phyloP scores from a whole-genome alignment of 2,797 vertebrate species.

The Hephaestus fuliginosus region DNA sequence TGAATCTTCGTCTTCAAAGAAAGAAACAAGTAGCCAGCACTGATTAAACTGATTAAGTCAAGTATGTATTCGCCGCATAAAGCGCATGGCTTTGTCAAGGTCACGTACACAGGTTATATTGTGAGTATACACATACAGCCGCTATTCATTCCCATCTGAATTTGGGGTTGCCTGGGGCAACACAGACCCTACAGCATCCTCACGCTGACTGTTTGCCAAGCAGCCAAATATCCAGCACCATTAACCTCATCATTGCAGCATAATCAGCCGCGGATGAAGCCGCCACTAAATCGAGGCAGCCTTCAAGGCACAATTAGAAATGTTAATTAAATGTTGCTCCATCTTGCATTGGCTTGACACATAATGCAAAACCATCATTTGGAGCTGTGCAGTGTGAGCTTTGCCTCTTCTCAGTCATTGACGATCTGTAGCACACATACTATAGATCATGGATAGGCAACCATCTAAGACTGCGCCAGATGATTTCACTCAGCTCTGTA shows the following conservation, averaged over 20 bases:
- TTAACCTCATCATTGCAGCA: constrained; percentile 77
- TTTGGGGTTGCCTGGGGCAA: constrained; percentile 66
- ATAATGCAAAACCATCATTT: constrained; percentile 54
- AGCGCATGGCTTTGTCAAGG: constrained; percentile 37
- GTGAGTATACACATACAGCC: constrained; percentile 20
- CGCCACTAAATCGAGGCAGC: constrained; percentile 69
- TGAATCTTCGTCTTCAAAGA: constrained; percentile 7
- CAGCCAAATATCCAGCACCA: constrained; percentile 73
- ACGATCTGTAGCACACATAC: constrained; percentile 8
- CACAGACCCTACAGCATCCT: constrained; percentile 54
- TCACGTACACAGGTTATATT: constrained; percentile 28
- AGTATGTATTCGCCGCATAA: constrained; percentile 11
- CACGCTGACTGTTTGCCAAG: constrained; percentile 60
- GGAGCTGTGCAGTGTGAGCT: constrained; percentile 38
- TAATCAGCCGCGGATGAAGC: constrained; percentile 76
- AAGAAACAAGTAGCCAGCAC: background rate
- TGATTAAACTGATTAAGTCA: constrained; percentile 26
- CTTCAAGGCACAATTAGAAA: constrained; percentile 81
- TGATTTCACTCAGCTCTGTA: constrained; percentile 54
- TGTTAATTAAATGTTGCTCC: constrained; percentile 81
- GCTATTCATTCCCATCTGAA: constrained; percentile 52
- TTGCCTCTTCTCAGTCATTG: constrained; percentile 16
- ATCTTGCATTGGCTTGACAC: constrained; percentile 67
- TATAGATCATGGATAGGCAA: constrained; percentile 40
- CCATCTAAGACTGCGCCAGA: constrained; percentile 40